These are phyloP conservation scores for Aromia moschata DNA, from an alignment of 2,888 invertebrate species.

Conservation along the genomic window DNA sequence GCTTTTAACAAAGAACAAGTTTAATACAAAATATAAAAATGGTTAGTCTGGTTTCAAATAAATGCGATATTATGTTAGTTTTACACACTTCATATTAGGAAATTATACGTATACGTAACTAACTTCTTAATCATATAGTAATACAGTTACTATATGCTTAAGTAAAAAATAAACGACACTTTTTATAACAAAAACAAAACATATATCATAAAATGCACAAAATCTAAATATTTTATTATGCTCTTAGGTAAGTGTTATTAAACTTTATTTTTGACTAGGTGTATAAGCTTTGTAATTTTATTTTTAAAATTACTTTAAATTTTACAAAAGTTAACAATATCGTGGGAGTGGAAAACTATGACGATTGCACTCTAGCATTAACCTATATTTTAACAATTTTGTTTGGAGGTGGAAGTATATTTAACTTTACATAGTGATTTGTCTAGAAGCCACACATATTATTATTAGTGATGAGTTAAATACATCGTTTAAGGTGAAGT, in stretches of 20 bases:
- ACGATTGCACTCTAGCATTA: not conserved
- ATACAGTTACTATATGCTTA: too few relatives aligned
- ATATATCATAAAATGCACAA: not conserved
- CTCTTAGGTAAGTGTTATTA: not conserved
- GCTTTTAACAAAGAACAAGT: not conserved
- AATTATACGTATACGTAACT: not conserved
- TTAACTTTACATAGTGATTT: slow-evolving; percentile 17
- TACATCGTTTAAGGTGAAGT: not conserved
- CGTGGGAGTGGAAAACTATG: not conserved
- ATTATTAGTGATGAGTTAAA: slow-evolving; percentile 12
- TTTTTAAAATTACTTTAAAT: not conserved
- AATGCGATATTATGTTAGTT: not conserved
- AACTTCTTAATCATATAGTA: too few relatives aligned
- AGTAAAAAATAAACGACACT: not conserved
- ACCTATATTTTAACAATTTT: not conserved
- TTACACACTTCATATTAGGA: not conserved
- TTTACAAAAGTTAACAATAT: slow-evolving; percentile 3
- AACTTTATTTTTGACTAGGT: not conserved
- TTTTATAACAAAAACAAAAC: not conserved
- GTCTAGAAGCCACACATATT: slow-evolving; percentile 25
- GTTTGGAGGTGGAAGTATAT: not conserved
- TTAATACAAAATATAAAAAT: not conserved
- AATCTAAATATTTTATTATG: not conserved
- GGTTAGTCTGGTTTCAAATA: not conserved
- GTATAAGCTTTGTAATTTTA: not conserved